Base-by-base conservation (phyloP, 2,888 invertebrate genomes). In the Eupithecia centaureata region DNA sequence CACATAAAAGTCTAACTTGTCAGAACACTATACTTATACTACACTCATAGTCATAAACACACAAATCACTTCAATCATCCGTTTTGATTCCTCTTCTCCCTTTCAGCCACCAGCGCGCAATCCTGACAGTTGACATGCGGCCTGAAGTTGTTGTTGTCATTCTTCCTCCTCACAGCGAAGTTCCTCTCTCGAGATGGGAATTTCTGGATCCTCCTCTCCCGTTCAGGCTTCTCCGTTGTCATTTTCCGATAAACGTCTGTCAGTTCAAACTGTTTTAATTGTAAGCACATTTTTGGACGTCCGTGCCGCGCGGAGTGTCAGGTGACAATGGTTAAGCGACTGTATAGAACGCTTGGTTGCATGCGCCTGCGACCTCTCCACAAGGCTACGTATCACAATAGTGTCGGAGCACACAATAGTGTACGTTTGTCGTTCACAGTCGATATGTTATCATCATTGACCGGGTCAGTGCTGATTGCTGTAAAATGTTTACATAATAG, bases 111-210 rank as follows among this genome's bases (percentile, higher is more conserved):
- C 72, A 85, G 84, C 18, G 89, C 91, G 70, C 91, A 93, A 67
- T 86, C 88, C 72, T 86, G 84, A 68, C 92, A 92, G 76, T 91
- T 90, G 5, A 82, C 88, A 71, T 90, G 89, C 1, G 91, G 86
- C 38, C 87, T 79, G 71, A 86, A 85, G 72, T 90, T 89, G 75
- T 91, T 92, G 70, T 91, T 93, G 73, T 91, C 94, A 73, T 94
- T 94, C 66, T 80, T 82, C 74, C 96, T 94, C 63, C 95, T 89
- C 54, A 96, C 94, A 47, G 96, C 96, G 79, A 94, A 94, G 83
- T 96, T 95, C 74, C 96, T 94, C 80, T 96, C 95, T 54, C 96
- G 92, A 0, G 95, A 95, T 0, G 95, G 95, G 83, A 96, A 96
- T 79, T 95, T 95, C 65, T 96, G 95, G 76, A 91, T 86, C 70